A percentile compares a stretch with the other conserved stretches of the same genome.
Conservation (phyloP, 2,797 vertebrate species). For the Aratinga solstitialis region DNA sequence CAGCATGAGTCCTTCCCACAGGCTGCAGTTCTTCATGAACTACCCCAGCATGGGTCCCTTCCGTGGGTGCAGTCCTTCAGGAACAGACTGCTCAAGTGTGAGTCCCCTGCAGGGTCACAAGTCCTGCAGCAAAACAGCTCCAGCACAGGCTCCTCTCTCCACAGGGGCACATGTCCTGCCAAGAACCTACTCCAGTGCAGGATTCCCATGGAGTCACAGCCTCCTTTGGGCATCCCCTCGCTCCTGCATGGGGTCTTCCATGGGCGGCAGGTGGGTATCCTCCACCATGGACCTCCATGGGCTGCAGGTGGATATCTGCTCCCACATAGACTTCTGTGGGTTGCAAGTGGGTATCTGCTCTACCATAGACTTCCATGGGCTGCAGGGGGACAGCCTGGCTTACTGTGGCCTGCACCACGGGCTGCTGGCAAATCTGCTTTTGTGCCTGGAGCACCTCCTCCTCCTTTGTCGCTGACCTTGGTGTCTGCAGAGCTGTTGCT, state of each 20-base stretch:
- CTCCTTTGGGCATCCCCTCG: neutral
- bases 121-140: neutral
- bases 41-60: neutral
- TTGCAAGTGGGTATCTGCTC: neutral
- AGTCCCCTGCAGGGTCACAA: neutral
- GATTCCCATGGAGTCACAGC: neutral
- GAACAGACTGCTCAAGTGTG: neutral
- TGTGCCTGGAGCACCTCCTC: neutral
- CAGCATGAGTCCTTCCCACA: rapidly evolving
- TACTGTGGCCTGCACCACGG: neutral
- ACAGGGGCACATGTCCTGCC: neutral
- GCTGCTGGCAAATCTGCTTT: neutral
- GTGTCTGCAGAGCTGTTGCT: neutral
- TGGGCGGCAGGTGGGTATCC: neutral
- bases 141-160: neutral
- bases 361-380: neutral
- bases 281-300: neutral
- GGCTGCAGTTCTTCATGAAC: neutral
- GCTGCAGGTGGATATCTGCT: neutral
- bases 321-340: neutral
- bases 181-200: neutral
- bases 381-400: neutral
- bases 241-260: neutral
- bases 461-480: neutral
- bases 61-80: neutral